A percentile compares a stretch with the other conserved stretches of the same genome.
Evolutionary conservation across 2,797 vertebrate species (phyloP).

Genomic region (Xenopus petersii): DNA sequence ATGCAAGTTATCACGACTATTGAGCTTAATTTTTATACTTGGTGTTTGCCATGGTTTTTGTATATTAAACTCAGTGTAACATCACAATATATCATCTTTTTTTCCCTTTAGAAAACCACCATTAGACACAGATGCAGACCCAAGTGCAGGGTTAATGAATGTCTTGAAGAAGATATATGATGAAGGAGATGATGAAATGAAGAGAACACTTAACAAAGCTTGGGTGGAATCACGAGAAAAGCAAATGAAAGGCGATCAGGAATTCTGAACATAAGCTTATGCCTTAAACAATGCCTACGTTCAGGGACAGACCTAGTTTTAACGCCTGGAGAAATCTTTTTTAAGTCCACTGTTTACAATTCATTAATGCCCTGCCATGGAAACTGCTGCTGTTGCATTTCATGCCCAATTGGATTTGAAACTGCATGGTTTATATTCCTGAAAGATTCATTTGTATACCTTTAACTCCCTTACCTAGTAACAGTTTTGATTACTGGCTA

Average conservation of each 20-base stretch:
- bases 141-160: slow-evolving; percentile 90
- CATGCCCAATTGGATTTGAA: slow-evolving; percentile 55
- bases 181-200: slow-evolving; percentile 97
- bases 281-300: slow-evolving; percentile 57
- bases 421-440: neutral
- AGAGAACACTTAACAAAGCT: slow-evolving; percentile 95
- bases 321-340: slow-evolving; percentile 55
- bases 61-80: too few relatives aligned
- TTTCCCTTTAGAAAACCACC: slow-evolving; percentile 63
- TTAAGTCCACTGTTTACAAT: slow-evolving; percentile 54
- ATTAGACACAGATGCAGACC: slow-evolving; percentile 78
- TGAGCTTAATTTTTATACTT: too few relatives aligned
- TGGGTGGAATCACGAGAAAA: slow-evolving; percentile 97
- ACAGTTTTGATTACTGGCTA: too few relatives aligned
- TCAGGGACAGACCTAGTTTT: slow-evolving; percentile 51
- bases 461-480: too few relatives aligned
- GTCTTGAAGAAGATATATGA: slow-evolving; percentile 95
- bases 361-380: slow-evolving; percentile 59
- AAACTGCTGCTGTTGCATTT: slow-evolving; percentile 57
- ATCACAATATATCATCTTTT: neutral
- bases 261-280: slow-evolving; percentile 67
- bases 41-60: too few relatives aligned
- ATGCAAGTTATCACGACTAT: too few relatives aligned
- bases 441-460: too few relatives aligned
- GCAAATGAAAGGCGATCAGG: slow-evolving; percentile 81